These are phyloP conservation scores for Odontophorus gujanensis DNA, from an alignment of 2,113 vertebrate genomes.

Conservation along the genomic window DNA sequence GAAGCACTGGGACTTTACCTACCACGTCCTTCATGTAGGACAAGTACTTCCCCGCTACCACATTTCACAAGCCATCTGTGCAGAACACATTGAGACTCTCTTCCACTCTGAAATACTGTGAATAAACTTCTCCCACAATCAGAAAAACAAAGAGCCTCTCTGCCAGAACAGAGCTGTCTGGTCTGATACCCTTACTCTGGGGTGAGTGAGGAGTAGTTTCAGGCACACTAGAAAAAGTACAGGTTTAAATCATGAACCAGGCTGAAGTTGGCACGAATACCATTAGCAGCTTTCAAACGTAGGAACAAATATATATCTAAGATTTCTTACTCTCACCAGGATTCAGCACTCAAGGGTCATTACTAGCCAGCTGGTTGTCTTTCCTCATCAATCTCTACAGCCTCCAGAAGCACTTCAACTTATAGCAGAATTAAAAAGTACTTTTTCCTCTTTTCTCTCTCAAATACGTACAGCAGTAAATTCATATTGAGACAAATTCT, in stretches of 20 bases:
- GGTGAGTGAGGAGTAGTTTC: background rate
- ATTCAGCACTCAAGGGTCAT: background rate
- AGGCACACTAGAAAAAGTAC: background rate
- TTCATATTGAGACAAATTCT: background rate
- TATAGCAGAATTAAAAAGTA: background rate
- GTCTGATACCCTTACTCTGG: background rate
- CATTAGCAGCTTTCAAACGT: background rate
- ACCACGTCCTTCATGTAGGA: fast-evolving
- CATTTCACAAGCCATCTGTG: background rate
- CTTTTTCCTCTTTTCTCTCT: background rate
- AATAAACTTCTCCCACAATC: too few species aligned
- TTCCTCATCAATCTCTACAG: background rate
- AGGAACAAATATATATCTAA: background rate
- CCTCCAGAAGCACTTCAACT: background rate
- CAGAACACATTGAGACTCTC: fast-evolving
- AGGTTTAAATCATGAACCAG: background rate
- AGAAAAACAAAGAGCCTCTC: background rate
- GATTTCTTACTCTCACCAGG: background rate
- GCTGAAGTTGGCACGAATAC: background rate
- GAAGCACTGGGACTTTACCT: background rate
- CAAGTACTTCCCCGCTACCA: background rate
- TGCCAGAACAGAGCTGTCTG: background rate
- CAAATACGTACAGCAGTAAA: background rate
- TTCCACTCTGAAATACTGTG: background rate
- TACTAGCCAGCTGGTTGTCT: background rate